These are phyloP conservation scores for Tanypteryx hageni DNA, from an alignment of 2,888 invertebrate species.

Conservation along the genomic window DNA sequence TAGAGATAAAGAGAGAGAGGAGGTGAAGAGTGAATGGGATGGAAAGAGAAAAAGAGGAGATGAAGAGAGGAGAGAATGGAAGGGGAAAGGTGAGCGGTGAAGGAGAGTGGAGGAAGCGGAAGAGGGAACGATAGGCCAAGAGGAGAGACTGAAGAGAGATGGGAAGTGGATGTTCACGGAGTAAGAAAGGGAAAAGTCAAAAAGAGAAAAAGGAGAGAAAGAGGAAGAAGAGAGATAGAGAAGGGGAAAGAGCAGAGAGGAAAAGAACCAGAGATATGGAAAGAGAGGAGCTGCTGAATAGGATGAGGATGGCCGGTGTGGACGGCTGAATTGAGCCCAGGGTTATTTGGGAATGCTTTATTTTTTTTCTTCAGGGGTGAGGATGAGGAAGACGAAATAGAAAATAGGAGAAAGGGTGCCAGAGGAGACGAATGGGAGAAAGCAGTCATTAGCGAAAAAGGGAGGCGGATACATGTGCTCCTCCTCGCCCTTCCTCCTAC, in stretches of 20 bases:
- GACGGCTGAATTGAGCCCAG: background rate
- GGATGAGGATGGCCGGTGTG: background rate
- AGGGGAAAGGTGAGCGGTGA: background rate
- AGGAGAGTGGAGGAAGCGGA: background rate
- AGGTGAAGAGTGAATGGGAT: background rate
- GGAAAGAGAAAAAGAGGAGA: background rate
- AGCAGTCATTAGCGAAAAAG: background rate
- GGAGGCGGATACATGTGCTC: background rate
- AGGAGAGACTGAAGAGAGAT: background rate
- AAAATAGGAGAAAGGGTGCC: background rate
- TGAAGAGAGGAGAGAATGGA: background rate
- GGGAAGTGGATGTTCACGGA: background rate
- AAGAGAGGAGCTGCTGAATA: background rate
- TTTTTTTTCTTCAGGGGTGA: background rate
- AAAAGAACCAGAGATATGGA: background rate
- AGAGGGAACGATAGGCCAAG: background rate
- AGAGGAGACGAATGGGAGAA: background rate
- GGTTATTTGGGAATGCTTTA: conserved; percentile 21
- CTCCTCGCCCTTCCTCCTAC: background rate
- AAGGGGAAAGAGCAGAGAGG: background rate
- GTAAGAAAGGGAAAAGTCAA: background rate
- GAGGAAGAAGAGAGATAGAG: background rate
- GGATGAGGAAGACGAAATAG: background rate
- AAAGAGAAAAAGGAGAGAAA: background rate
- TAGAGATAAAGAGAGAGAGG: background rate